Evolutionary conservation across 2,888 invertebrate genomes (phyloP).

Genomic region (Argynnis bischoffii): DNA sequence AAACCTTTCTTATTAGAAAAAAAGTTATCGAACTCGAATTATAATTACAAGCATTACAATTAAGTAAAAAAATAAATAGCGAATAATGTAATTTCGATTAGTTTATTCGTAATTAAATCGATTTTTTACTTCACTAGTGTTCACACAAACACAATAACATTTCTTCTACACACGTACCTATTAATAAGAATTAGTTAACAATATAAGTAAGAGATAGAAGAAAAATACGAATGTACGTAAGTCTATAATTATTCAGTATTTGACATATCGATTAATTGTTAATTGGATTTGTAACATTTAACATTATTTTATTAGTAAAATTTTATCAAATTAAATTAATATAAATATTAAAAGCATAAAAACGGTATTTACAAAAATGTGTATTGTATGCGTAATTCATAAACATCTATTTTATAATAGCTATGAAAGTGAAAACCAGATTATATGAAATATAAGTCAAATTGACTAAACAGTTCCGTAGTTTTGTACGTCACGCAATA

Average conservation of each 20-base stretch:
- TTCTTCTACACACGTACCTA: neutral
- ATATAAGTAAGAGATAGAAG: neutral
- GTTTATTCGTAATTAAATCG: neutral
- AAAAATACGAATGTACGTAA: neutral
- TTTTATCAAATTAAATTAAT: too few relatives aligned
- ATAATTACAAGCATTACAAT: neutral
- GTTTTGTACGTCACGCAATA: constrained; percentile 4
- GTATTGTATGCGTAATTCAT: too few relatives aligned
- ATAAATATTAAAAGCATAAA: too few relatives aligned
- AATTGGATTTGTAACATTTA: neutral
- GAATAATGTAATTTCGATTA: neutral
- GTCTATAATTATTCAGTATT: neutral
- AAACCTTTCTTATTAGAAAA: too few relatives aligned
- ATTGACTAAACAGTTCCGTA: neutral
- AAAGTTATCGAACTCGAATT: neutral
- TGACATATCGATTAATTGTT: constrained; percentile 10
- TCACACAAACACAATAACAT: neutral
- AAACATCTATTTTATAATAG: too few relatives aligned
- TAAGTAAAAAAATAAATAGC: neutral
- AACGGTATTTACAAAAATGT: too few relatives aligned
- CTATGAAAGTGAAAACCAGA: neutral
- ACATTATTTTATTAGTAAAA: neutral
- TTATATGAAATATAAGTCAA: neutral
- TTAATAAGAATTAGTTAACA: neutral
- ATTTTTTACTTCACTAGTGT: neutral